Percentiles rank a stretch among this genome's conserved stretches.
Conservation (phyloP, 1,140 invertebrate species). For the Lethocerus indicus region DNA sequence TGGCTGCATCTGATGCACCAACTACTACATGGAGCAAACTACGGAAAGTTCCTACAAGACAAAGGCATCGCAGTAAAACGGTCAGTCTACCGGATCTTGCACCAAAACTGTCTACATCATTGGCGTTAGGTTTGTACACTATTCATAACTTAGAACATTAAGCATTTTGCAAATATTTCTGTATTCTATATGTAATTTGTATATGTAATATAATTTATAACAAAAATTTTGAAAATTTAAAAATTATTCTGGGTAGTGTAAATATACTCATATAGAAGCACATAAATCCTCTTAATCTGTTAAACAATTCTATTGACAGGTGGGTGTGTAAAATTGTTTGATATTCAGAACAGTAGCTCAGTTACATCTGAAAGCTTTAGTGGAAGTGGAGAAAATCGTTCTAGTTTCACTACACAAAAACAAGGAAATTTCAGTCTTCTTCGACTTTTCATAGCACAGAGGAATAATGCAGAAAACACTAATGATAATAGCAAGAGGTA, state of each 20-base stretch:
- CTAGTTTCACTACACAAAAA: slow-evolving; percentile 27
- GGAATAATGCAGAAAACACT: slow-evolving; percentile 10
- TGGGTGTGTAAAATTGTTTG: slow-evolving; percentile 41
- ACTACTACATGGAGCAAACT: slow-evolving; percentile 73
- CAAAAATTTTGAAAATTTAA: too few species aligned
- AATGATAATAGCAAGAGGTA: slow-evolving; percentile 2
- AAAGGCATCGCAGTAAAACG: slow-evolving; percentile 9
- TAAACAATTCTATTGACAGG: too few species aligned
- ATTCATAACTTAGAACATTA: not conserved
- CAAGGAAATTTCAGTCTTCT: slow-evolving; percentile 57
- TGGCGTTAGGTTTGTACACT: slow-evolving; percentile 6
- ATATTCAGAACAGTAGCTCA: slow-evolving; percentile 32
- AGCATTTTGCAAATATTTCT: too few species aligned
- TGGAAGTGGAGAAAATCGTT: slow-evolving; percentile 21
- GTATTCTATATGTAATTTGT: too few species aligned
- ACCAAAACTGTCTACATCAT: slow-evolving; percentile 17
- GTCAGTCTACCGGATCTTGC: slow-evolving; percentile 46
- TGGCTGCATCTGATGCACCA: slow-evolving; percentile 64
- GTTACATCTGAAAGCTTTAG: slow-evolving; percentile 28
- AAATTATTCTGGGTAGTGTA: too few species aligned
- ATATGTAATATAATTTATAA: too few species aligned
- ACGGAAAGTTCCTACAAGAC: slow-evolving; percentile 19
- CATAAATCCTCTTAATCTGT: too few species aligned
- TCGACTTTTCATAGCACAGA: slow-evolving; percentile 75
- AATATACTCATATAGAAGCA: too few species aligned